Evolutionary conservation across 2,113 vertebrate species (phyloP).

Genomic region (Callithrix jacchus): DNA sequence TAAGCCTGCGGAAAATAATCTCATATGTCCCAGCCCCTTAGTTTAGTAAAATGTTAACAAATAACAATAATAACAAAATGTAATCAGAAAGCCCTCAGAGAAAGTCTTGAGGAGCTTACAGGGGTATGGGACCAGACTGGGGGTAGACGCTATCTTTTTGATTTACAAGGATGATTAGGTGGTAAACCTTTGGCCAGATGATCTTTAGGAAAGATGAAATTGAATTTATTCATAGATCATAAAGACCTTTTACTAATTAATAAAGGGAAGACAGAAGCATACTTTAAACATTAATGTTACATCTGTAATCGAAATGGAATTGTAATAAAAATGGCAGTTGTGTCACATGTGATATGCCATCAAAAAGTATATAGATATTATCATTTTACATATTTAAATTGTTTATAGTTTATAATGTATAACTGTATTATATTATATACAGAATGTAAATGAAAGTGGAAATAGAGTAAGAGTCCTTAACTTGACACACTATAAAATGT

Average conservation of each 20-base stretch:
- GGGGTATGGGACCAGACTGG: no score
- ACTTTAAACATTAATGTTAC: not conserved
- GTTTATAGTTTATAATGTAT: not conserved
- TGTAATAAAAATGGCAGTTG: not conserved
- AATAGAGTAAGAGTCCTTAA: not conserved
- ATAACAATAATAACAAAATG: not conserved
- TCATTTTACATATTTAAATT: constrained; percentile 17
- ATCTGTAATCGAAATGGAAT: not conserved
- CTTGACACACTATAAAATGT: not conserved
- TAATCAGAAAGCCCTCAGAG: not conserved
- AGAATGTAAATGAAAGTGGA: constrained; percentile 38
- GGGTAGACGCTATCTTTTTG: not conserved
- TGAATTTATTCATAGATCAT: not conserved
- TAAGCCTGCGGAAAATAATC: not conserved
- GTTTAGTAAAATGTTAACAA: not conserved
- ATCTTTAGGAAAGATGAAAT: not conserved
- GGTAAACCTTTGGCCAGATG: not conserved
- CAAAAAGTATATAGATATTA: not conserved
- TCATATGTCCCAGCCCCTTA: not conserved
- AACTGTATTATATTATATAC: not conserved
- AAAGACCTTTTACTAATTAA: not conserved
- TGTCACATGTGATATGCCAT: not conserved
- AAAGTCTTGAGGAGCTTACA: not conserved
- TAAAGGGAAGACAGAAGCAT: not conserved
- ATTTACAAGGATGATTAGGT: not conserved